Evolutionary conservation across 2,888 invertebrate genomes (phyloP), one percentile per base, ranked within the genome.

Genomic region (Amiota mariae): DNA sequence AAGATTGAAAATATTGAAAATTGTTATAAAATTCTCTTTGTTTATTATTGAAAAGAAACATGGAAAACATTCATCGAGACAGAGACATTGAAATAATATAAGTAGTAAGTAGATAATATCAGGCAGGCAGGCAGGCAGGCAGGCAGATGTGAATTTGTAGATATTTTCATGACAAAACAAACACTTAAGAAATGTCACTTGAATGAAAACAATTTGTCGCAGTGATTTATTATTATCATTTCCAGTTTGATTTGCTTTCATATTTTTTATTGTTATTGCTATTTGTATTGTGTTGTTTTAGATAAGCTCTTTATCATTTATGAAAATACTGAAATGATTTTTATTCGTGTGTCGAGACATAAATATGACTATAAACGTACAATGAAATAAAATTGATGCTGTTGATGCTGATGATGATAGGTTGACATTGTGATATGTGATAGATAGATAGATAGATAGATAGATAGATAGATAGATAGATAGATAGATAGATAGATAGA

Each of bases 1-100:
- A 46, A 46, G 20, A 67, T 20, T 49, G 49, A 49, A 67, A 20
- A 18, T 67, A 46, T 67, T 67, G 66, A 67, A 49, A 54, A 54
- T 54, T 13, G 12, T 54, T 54, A 36, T 36, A 36, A 36, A 36
- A 36, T 36, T 36, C 36, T 36, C 36, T 36, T 36, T 36, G 24
- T 24, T 3, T 24, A 24, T 24, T 24, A 24, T 24, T 6, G 36
- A 36, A 36, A n/a, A 10, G 54, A 51, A 51, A 51, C 12, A 51
- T 11, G 51, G 4, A 51, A 51, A 51, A 51, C 51, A 51, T n/a
- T 11, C 51, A 11, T 3, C 1, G 4, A 54, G n/a, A n/a, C 54
- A 54, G n/a, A n/a, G 6, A 36, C 36, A 36, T 36, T 36, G 0
- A 36, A 36, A 36, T 36, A 6, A 36, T 36, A 36, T 36, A 6